Percentiles rank a stretch among this genome's conserved stretches.
These are phyloP conservation scores for Phlogophora meticulosa DNA, from an alignment of 2,888 invertebrate genomes.

Conservation along the genomic window DNA sequence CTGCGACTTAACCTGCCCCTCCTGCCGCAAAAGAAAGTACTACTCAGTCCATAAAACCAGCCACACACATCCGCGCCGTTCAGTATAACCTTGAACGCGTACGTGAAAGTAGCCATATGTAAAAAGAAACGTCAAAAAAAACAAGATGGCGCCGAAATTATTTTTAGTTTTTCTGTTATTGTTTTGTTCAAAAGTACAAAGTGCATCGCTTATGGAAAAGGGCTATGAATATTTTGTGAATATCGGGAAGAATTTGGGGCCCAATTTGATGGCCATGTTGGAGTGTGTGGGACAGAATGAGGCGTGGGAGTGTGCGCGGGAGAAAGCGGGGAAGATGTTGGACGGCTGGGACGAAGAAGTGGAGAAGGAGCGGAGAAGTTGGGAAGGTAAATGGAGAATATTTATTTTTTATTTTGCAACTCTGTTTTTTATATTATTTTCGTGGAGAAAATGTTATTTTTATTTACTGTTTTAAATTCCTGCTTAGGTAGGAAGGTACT, in stretches of 20 bases:
- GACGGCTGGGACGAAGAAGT: conserved; percentile 83
- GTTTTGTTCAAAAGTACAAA: conserved; percentile 75
- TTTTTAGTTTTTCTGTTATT: conserved; percentile 71
- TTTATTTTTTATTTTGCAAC: background rate
- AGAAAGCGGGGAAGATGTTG: conserved; percentile 89
- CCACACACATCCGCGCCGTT: conserved; percentile 66
- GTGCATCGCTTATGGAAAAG: conserved; percentile 81
- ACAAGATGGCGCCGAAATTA: conserved; percentile 76
- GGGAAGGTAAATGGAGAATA: conserved; percentile 79
- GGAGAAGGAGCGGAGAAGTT: conserved; percentile 79
- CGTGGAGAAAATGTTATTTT: background rate
- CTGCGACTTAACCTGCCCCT: conserved; percentile 57
- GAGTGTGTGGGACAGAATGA: conserved; percentile 89
- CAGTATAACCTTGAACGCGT: conserved; percentile 77
- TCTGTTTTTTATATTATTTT: background rate
- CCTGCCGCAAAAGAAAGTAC: conserved; percentile 83
- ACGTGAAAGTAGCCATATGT: conserved; percentile 52
- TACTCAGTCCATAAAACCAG: conserved; percentile 58
- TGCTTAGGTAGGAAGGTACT: no score
- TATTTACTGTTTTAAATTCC: no score
- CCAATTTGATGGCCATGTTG: conserved; percentile 89
- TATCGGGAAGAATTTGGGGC: conserved; percentile 84
- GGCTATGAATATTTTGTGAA: conserved; percentile 85
- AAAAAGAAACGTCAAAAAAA: conserved; percentile 63
- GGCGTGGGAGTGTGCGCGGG: conserved; percentile 90